Conservation (phyloP, 2,888 invertebrate genomes). For the Drosophila algonquin region DNA sequence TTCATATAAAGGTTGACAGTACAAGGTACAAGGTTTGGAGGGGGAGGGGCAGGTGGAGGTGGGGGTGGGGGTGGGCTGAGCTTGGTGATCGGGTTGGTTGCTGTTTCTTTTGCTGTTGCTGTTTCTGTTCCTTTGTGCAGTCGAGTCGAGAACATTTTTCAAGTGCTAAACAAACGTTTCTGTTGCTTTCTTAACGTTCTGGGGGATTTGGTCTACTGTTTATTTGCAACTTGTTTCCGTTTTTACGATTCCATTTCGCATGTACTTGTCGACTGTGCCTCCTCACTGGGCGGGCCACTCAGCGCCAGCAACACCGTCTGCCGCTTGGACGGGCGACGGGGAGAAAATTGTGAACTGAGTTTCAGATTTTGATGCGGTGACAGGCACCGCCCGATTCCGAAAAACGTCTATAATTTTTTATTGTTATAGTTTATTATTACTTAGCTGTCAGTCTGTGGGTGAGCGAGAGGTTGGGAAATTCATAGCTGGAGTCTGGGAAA, state of each 20-base stretch:
- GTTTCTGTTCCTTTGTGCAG: slow-evolving; percentile 23
- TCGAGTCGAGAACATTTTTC: slow-evolving; percentile 51
- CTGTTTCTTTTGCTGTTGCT: slow-evolving; percentile 8
- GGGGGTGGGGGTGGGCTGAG: not conserved
- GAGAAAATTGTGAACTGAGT: slow-evolving; percentile 13
- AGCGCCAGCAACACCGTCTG: not conserved
- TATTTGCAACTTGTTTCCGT: slow-evolving; percentile 34
- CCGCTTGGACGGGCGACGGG: slow-evolving; percentile 5
- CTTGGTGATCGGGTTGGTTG: slow-evolving; percentile 35
- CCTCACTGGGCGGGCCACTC: slow-evolving; percentile 3
- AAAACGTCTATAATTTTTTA: slow-evolving; percentile 24
- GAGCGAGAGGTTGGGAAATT: not conserved
- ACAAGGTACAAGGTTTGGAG: slow-evolving; percentile 11
- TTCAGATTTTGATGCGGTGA: slow-evolving; percentile 20
- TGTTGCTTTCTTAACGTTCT: slow-evolving; percentile 38
- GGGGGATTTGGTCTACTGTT: slow-evolving; percentile 33
- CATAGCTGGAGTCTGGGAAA: not conserved
- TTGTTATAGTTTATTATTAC: slow-evolving; percentile 4
- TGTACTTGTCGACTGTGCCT: not conserved
- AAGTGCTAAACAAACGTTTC: slow-evolving; percentile 57
- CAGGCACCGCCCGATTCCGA: slow-evolving; percentile 16
- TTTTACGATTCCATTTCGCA: slow-evolving; percentile 38
- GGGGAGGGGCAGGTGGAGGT: not conserved
- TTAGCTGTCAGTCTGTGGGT: slow-evolving; percentile 24
- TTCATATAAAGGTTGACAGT: slow-evolving; percentile 50